A percentile compares a stretch with the other conserved stretches of the same genome.
Conservation (phyloP, 2,113 vertebrate species). For the Rhodinocichla rosea region DNA sequence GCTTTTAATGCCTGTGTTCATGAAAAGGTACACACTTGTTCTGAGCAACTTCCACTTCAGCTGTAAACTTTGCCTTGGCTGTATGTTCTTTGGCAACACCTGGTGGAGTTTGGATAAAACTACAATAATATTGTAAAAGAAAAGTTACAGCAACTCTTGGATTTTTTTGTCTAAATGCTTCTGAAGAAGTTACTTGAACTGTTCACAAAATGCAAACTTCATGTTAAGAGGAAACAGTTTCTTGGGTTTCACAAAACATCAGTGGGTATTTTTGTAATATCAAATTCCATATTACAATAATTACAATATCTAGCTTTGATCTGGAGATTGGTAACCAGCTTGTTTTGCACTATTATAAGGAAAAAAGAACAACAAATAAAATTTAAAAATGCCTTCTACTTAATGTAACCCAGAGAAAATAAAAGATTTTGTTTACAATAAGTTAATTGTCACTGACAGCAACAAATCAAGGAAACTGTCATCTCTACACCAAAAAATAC, state of each 20-base stretch:
- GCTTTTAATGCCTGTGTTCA: neutral
- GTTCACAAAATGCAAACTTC: neutral
- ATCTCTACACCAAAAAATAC: neutral
- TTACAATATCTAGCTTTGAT: neutral
- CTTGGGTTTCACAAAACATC: neutral
- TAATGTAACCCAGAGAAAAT: neutral
- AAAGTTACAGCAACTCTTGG: neutral
- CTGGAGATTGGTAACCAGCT: neutral
- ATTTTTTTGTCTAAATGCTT: neutral
- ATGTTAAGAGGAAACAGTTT: neutral
- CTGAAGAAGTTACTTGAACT: neutral
- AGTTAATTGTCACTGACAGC: neutral
- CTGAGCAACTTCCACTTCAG: slow-evolving; percentile 24
- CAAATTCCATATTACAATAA: neutral
- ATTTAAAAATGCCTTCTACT: neutral
- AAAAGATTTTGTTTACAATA: neutral
- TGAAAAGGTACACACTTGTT: neutral
- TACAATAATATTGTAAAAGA: slow-evolving; percentile 51
- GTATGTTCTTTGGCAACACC: slow-evolving; percentile 85
- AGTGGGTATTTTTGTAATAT: neutral
- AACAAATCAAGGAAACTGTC: neutral
- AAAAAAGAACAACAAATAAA: neutral
- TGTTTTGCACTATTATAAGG: neutral
- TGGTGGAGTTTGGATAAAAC: slow-evolving; percentile 81
- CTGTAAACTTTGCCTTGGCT: slow-evolving; percentile 48